Conservation (phyloP, 1,140 invertebrate genomes). For the Cherax quadricarinatus region DNA sequence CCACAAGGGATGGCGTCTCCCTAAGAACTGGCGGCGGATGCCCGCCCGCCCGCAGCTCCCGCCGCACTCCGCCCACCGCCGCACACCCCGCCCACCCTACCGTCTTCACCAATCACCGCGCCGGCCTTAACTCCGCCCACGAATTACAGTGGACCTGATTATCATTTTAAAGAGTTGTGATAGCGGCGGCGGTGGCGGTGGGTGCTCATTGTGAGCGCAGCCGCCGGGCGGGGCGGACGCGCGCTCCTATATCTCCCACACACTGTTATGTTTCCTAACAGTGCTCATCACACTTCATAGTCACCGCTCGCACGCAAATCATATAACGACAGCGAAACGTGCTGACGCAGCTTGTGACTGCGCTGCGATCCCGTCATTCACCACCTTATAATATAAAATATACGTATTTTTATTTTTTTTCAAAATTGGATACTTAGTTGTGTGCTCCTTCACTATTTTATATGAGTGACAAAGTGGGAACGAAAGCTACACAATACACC, state of each 20-base stretch:
- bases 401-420: too few species aligned
- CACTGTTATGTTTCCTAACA: not conserved
- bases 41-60: slow-evolving; percentile 41
- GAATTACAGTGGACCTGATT: slow-evolving; percentile 68
- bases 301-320: too few species aligned
- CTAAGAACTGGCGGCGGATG: slow-evolving; percentile 53
- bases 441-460: too few species aligned
- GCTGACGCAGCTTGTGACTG: too few species aligned
- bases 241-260: not conserved
- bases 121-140: slow-evolving; percentile 51
- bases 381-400: too few species aligned
- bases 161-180: slow-evolving; percentile 71
- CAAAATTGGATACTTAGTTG: too few species aligned
- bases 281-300: too few species aligned
- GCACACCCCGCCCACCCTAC: slow-evolving; percentile 31
- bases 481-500: too few species aligned
- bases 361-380: too few species aligned
- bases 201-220: slow-evolving; percentile 63
- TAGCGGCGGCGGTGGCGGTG: slow-evolving; percentile 7
- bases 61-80: slow-evolving; percentile 39
- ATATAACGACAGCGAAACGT: too few species aligned
- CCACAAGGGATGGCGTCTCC: slow-evolving; percentile 43
- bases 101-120: slow-evolving; percentile 54
- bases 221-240: slow-evolving; percentile 1
- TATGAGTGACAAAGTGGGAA: too few species aligned